Conservation (phyloP, 2,113 vertebrate species). For the Xenopus laevis region DNA sequence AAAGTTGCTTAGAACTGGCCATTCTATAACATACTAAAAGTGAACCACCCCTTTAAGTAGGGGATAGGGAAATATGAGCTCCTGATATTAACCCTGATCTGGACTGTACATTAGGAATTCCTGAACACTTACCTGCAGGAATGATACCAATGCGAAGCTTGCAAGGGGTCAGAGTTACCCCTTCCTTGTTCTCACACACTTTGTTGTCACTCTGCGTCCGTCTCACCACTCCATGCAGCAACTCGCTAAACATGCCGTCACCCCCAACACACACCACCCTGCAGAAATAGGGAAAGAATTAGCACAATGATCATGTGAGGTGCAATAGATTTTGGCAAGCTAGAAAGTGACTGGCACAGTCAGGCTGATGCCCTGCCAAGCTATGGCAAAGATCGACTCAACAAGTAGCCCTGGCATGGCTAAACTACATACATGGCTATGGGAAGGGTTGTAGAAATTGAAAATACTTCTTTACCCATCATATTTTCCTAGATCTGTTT, state of each 20-base stretch:
- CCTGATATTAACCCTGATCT: no score
- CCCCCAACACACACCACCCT: constrained; percentile 79
- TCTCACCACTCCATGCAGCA: constrained; percentile 74
- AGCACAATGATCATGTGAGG: no score
- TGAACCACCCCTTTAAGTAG: no score
- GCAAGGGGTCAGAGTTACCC: constrained; percentile 61
- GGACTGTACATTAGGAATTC: no score
- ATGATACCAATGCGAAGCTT: constrained; percentile 76
- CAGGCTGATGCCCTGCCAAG: no score
- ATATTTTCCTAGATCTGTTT: constrained; percentile 70
- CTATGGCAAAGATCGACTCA: no score
- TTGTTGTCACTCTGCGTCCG: constrained; percentile 72
- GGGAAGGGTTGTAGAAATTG: background rate
- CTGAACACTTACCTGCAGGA: constrained; percentile 65
- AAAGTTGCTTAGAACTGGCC: no score
- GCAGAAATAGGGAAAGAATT: constrained; percentile 4
- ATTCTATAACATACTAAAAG: no score
- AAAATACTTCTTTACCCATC: constrained; percentile 61
- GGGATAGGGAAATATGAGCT: no score
- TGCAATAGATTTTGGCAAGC: no score
- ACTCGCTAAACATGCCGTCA: constrained; percentile 78
- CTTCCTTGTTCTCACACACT: constrained; percentile 61
- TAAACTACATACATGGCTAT: background rate
- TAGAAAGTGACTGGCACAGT: no score
- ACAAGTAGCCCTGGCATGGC: no score